phyloP scores from a whole-genome alignment of 2,113 vertebrate species.

The Bombycilla garrulus region DNA sequence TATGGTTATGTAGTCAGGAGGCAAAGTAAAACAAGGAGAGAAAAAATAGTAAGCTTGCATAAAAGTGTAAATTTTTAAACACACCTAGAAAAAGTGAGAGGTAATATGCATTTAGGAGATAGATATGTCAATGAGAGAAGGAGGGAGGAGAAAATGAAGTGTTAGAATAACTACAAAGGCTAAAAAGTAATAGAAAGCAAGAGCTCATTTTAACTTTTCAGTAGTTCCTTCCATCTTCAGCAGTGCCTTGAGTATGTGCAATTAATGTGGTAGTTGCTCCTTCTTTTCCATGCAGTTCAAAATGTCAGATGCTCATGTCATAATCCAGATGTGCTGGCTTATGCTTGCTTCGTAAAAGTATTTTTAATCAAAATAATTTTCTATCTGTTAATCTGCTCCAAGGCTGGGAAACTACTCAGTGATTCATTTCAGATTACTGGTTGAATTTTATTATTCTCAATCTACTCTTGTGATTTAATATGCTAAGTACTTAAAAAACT shows the following conservation, averaged over 20 bases:
- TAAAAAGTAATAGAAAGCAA: background rate
- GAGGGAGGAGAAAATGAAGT: background rate
- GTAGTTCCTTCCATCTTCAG: background rate
- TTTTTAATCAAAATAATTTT: background rate
- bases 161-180: background rate
- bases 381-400: background rate
- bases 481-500: background rate
- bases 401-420: background rate
- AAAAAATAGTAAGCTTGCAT: background rate
- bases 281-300: background rate
- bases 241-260: background rate
- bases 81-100: background rate
- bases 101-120: background rate
- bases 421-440: background rate
- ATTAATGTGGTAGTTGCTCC: background rate
- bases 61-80: background rate
- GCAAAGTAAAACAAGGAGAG: background rate
- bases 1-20: background rate
- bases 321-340: background rate
- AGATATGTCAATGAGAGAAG: background rate
- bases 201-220: background rate
- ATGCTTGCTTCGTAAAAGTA: background rate
- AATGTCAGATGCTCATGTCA: background rate
- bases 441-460: background rate
- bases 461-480: background rate